These are phyloP conservation scores for Papilio aristodemus DNA, from an alignment of 1,140 invertebrate species.

Conservation along the genomic window DNA sequence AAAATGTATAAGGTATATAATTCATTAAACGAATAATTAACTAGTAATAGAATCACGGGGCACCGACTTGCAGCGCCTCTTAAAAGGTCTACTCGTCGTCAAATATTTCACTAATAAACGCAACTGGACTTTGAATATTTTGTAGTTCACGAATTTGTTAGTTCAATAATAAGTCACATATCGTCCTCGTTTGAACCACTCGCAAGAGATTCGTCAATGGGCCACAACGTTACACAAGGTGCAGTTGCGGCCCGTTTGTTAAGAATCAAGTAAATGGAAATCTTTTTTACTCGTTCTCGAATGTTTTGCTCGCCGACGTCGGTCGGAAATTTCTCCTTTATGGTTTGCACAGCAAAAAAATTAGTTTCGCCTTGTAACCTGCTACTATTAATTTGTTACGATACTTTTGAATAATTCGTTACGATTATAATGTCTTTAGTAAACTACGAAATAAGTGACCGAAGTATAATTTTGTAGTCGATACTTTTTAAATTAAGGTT, in stretches of 20 bases:
- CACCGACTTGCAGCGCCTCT: too few species aligned
- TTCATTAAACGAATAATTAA: too few species aligned
- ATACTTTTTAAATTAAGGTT: too few species aligned
- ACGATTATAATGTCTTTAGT: background rate
- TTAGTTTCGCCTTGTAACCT: background rate
- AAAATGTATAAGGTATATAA: too few species aligned
- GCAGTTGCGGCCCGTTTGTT: constrained; percentile 6
- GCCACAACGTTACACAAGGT: background rate
- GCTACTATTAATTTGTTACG: background rate
- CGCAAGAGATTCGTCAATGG: background rate
- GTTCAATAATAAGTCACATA: too few species aligned
- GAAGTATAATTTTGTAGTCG: too few species aligned
- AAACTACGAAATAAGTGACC: background rate
- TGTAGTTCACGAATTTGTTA: too few species aligned
- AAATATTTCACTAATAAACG: too few species aligned
- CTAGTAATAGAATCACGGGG: too few species aligned
- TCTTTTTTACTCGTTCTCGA: background rate
- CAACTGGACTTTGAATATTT: too few species aligned
- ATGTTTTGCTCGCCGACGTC: constrained; percentile 6
- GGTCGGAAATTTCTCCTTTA: constrained; percentile 1
- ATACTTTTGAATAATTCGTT: background rate
- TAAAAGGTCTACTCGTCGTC: too few species aligned
- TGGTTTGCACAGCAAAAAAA: constrained; percentile 6
- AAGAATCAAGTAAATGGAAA: background rate
- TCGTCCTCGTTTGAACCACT: too few species aligned